Base-by-base conservation (phyloP, 2,888 invertebrate species). In the Ectropis crepuscularia region DNA sequence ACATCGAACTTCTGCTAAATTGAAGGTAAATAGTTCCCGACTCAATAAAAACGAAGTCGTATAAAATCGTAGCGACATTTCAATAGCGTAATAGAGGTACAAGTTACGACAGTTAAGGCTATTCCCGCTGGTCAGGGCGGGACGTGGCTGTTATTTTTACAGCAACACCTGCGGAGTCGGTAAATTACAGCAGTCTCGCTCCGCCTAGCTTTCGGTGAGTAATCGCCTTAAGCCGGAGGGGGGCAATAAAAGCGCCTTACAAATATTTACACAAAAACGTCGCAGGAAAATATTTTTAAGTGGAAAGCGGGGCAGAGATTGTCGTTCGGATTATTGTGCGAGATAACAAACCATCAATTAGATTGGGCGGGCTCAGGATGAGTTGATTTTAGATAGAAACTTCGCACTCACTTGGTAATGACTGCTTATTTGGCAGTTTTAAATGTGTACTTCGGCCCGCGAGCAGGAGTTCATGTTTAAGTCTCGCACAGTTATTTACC, bases 151-250 rank as follows among this genome's bases (percentile, higher is more conserved):
- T 79, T 78, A 78, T 77, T 79, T 79, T 78, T 77, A 78, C 72
- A 74, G 79, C 75, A 79, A 74, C 85, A 86, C 83, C 85, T 86
- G 86, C 76, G 75, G 69, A 73, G 68, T 73, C 68, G 61, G 77
- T 84, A 82, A 82, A 82, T 81, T 78, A 76, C 74, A 42, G 64
- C 69, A 67, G 61, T 63, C 68, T 72, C 64, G 71, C 64, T 63
- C 68, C 65, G 65, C 63, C 63, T 57, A 55, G 63, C 65, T 61
- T 65, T 47, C 61, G 51, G 71, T 73, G 74, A 77, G 77, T 76
- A 76, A 75, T 74, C 69, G 71, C 61, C 70, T 71, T 70, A 69
- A 75, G 72, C 60, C 60, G 63, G 67, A 68, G 72, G 67, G 69
- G 69, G 62, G 73, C 69, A 73, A 76, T 75, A 75, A 79, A 81